Percentiles rank a stretch among this genome's conserved stretches.
These are phyloP conservation scores for Tachysurus vachellii DNA, from an alignment of 2,113 vertebrate species.

Conservation along the genomic window DNA sequence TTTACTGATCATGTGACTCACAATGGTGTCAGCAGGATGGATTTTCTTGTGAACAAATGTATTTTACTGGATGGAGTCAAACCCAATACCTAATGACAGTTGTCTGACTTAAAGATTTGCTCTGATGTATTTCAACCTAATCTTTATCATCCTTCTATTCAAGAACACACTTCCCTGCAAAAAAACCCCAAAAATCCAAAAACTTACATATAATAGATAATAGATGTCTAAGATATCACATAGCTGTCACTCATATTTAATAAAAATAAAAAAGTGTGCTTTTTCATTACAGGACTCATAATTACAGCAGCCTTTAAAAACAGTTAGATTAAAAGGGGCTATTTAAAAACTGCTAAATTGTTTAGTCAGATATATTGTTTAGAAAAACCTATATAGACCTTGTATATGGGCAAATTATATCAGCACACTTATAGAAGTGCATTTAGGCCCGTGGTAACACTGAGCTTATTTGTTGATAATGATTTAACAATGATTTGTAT, in stretches of 20 bases:
- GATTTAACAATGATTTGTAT: background rate
- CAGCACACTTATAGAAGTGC: background rate
- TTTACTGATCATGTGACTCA: slow-evolving; percentile 19
- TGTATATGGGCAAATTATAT: background rate
- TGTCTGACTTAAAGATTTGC: background rate
- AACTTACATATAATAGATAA: background rate
- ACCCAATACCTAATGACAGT: background rate
- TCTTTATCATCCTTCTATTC: background rate
- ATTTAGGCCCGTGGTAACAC: background rate
- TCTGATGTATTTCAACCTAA: background rate
- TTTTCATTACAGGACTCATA: background rate
- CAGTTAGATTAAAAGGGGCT: background rate
- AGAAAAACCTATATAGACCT: background rate
- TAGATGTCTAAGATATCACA: background rate
- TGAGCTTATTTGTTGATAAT: background rate
- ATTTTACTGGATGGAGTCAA: background rate
- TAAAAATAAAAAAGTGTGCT: background rate
- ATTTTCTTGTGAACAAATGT: background rate
- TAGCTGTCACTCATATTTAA: background rate
- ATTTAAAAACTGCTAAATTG: background rate
- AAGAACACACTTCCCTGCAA: background rate
- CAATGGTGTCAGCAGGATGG: background rate
- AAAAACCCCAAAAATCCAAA: background rate
- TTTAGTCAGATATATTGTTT: background rate
- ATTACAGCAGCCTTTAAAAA: background rate